These are phyloP conservation scores for Eurypyga helias DNA, from an alignment of 2,113 vertebrate genomes.

Conservation along the genomic window DNA sequence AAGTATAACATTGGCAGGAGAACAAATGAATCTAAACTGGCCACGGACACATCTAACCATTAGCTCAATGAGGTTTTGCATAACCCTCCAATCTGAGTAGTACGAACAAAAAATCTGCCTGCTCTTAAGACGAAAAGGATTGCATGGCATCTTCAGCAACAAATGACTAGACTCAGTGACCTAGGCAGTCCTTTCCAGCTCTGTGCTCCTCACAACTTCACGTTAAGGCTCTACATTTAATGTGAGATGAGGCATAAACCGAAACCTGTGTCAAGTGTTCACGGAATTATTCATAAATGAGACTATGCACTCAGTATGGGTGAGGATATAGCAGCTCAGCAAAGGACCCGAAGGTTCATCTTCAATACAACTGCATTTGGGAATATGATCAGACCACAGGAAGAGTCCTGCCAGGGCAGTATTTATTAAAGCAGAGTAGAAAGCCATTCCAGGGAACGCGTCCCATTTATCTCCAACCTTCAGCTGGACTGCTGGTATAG, in stretches of 20 bases:
- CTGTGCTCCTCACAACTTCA: neutral
- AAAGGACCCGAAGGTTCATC: neutral
- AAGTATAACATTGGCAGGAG: neutral
- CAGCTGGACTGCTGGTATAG: neutral
- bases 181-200: neutral
- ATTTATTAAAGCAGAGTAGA: neutral
- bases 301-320: neutral
- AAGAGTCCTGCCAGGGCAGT: neutral
- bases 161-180: neutral
- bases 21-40: neutral
- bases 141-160: neutral
- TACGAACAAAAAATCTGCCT: neutral
- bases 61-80: neutral
- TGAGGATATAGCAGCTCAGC: neutral
- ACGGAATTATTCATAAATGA: neutral
- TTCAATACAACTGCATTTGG: neutral
- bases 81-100: rapidly evolving
- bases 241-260: neutral
- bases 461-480: neutral
- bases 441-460: neutral
- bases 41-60: neutral
- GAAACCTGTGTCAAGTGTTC: neutral
- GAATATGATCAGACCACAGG: neutral
- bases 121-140: neutral
- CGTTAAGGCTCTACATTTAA: neutral